Percentiles rank a stretch among this genome's conserved stretches.
phyloP scores from a whole-genome alignment of 2,888 invertebrate genomes.

The Macrophya alboannulata region DNA sequence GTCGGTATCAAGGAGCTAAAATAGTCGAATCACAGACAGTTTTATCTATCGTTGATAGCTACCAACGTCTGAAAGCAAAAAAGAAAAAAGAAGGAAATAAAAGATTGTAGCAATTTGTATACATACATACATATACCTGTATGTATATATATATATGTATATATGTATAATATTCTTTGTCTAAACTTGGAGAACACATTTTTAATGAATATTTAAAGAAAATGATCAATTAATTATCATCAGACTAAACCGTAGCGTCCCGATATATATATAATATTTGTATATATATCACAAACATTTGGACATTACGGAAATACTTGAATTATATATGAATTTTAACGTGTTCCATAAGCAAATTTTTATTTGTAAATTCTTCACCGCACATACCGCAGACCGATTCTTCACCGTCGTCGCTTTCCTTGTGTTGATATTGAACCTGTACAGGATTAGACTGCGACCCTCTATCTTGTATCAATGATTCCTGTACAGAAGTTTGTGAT shows the following conservation, averaged over 20 bases:
- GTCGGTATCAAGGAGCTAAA: conserved; percentile 36
- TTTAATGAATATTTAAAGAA: neutral
- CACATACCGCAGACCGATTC: conserved; percentile 78
- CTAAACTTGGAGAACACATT: neutral
- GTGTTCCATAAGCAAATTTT: conserved; percentile 77
- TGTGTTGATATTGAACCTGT: conserved; percentile 67
- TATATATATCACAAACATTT: neutral
- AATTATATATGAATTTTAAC: conserved; percentile 78
- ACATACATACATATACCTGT: too few species aligned
- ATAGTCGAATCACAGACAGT: conserved; percentile 50
- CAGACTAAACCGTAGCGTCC: conserved; percentile 28
- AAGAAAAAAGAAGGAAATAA: conserved; percentile 37
- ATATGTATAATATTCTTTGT: neutral
- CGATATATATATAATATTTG: too few species aligned
- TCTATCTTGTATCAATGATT: conserved; percentile 61
- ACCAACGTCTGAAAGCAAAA: conserved; percentile 54
- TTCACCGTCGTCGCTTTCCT: conserved; percentile 71
- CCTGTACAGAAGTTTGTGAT: conserved; percentile 42
- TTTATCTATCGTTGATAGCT: conserved; percentile 50
- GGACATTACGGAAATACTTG: conserved; percentile 12
- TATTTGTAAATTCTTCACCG: conserved; percentile 76
- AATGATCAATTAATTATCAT: conserved; percentile 12
- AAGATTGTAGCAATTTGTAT: neutral
- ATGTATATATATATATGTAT: neutral
- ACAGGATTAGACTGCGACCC: conserved; percentile 64